Evolutionary conservation across 2,113 vertebrate genomes (phyloP).

Genomic region (Phyllostomus hastatus): DNA sequence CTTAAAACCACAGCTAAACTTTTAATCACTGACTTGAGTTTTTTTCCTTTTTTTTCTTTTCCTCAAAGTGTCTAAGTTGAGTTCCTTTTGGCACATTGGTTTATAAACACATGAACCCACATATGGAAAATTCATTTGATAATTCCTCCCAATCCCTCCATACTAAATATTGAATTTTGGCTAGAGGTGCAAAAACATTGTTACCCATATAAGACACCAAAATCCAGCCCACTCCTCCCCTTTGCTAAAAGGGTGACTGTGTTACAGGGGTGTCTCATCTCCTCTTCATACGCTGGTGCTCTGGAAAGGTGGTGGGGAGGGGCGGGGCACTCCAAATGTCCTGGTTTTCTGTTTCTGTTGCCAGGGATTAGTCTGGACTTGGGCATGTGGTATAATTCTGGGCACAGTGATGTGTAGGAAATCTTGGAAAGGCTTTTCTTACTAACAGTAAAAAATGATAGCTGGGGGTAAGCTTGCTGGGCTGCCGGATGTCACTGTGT

Average conservation of each 20-base stretch:
- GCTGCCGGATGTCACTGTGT: neutral
- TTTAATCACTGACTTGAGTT: constrained; percentile 12
- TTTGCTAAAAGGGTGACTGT: neutral
- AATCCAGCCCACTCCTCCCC: neutral
- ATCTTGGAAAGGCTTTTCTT: neutral
- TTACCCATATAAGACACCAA: neutral
- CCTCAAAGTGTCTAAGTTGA: neutral
- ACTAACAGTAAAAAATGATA: neutral
- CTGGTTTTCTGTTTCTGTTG: neutral
- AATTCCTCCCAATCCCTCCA: neutral
- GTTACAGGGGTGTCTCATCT: neutral
- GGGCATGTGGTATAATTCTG: neutral
- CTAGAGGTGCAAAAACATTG: neutral
- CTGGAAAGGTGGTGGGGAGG: too few species aligned
- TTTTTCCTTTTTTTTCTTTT: neutral
- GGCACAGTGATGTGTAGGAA: neutral
- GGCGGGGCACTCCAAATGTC: too few species aligned
- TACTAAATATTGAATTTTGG: neutral
- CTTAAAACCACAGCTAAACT: constrained; percentile 29
- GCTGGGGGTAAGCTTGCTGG: neutral
- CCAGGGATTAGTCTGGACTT: neutral
- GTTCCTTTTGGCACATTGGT: neutral
- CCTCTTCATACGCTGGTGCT: neutral
- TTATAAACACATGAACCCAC: neutral
- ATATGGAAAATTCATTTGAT: neutral